Conservation (phyloP, 2,797 vertebrate species). For the Lophius americanus region DNA sequence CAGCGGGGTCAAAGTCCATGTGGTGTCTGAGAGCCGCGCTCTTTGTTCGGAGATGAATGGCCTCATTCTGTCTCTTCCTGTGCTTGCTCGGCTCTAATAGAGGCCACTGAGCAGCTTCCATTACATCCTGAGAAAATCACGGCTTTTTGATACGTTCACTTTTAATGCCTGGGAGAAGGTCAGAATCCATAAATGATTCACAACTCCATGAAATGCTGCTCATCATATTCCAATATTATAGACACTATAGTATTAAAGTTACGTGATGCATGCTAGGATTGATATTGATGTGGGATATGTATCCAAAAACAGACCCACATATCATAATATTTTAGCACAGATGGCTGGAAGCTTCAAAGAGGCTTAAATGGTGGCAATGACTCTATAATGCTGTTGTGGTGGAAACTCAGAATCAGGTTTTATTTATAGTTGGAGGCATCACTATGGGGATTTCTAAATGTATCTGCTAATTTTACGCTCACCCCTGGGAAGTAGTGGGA, state of each 20-base stretch:
- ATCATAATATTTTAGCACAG: constrained; percentile 38
- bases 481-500: background rate
- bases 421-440: constrained; percentile 37
- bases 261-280: background rate
- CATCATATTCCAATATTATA: background rate
- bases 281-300: constrained; percentile 12
- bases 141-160: constrained; percentile 20
- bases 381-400: constrained; percentile 31
- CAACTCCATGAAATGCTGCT: constrained; percentile 15
- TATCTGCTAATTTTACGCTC: constrained; percentile 24
- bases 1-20: constrained; percentile 23
- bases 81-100: constrained; percentile 27
- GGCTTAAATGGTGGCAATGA: constrained; percentile 55
- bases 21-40: constrained; percentile 24
- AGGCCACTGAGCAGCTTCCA: constrained; percentile 49
- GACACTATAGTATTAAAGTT: background rate
- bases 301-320: constrained; percentile 9
- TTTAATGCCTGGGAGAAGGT: constrained; percentile 31
- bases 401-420: constrained; percentile 34
- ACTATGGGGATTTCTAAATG: constrained; percentile 7
- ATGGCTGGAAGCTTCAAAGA: constrained; percentile 61
- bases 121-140: constrained; percentile 21
- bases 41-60: constrained; percentile 45
- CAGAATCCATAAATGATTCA: constrained; percentile 31
- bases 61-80: constrained; percentile 70